phyloP scores from a whole-genome alignment of 2,113 vertebrate genomes.

The Centropus bengalensis region DNA sequence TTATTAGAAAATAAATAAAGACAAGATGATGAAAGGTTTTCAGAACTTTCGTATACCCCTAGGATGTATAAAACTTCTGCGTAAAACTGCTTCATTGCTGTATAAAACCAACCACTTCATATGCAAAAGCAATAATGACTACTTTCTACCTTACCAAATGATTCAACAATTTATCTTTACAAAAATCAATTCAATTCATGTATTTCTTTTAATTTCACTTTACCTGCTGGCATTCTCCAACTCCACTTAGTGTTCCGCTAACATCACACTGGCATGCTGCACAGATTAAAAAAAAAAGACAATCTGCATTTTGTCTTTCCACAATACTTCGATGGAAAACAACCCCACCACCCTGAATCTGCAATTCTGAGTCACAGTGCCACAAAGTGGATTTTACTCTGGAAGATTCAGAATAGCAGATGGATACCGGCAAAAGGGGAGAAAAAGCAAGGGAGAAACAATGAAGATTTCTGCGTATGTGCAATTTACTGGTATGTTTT shows the following conservation, averaged over 20 bases:
- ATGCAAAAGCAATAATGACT: background rate
- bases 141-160: background rate
- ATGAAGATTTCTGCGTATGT: background rate
- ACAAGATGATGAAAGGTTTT: background rate
- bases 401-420: background rate
- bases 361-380: background rate
- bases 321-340: background rate
- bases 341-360: background rate
- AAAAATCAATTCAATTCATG: background rate
- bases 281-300: background rate
- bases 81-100: background rate
- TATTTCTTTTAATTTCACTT: background rate
- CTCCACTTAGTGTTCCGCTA: constrained; percentile 87
- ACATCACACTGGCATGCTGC: constrained; percentile 89
- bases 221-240: constrained; percentile 91
- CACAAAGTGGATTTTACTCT: background rate
- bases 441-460: background rate
- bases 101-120: background rate
- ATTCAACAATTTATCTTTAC: background rate
- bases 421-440: background rate
- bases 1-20: background rate
- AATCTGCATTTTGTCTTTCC: background rate
- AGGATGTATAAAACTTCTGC: background rate
- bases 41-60: background rate
- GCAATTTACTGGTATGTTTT: background rate